Conservation (phyloP, 2,113 vertebrate genomes). For the Pao palembangensis region DNA sequence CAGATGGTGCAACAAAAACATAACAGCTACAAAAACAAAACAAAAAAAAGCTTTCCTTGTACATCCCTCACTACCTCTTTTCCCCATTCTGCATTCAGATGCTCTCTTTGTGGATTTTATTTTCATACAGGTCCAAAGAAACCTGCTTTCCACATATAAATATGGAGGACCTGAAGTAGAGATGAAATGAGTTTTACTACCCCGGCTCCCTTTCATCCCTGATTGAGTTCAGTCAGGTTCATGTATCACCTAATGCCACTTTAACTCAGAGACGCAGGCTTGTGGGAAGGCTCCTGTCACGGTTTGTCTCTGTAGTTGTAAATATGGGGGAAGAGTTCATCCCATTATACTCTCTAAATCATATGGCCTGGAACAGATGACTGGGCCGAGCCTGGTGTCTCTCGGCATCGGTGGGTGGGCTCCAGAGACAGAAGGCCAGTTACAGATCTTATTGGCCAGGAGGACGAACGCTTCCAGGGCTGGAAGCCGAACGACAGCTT, state of each 20-base stretch:
- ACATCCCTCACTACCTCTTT: background rate
- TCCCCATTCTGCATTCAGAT: constrained; percentile 6
- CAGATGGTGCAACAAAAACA: constrained; percentile 15
- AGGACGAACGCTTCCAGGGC: constrained; percentile 24
- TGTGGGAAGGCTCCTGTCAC: constrained; percentile 32
- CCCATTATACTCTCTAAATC: constrained; percentile 29
- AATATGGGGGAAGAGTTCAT: constrained; percentile 41
- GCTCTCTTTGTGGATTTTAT: background rate
- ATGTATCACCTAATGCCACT: constrained; percentile 22
- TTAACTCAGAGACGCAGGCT: constrained; percentile 24
- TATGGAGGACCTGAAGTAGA: background rate
- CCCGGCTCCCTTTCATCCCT: background rate
- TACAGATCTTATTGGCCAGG: constrained; percentile 10
- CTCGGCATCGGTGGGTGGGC: constrained; percentile 1
- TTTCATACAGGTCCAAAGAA: constrained; percentile 9
- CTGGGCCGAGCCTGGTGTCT: constrained; percentile 30
- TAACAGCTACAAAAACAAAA: constrained; percentile 4
- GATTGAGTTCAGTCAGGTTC: constrained; percentile 26
- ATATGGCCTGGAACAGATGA: constrained; percentile 31
- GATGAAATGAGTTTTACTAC: constrained; percentile 12
- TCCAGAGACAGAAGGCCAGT: constrained; percentile 24
- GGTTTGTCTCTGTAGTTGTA: constrained; percentile 26
- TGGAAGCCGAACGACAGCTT: constrained; percentile 30
- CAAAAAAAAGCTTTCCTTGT: background rate
- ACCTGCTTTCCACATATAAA: constrained; percentile 1